Percentiles rank a stretch among this genome's conserved stretches.
These are phyloP conservation scores for Yponomeuta plumbellus DNA, from an alignment of 2,888 invertebrate genomes.

Conservation along the genomic window DNA sequence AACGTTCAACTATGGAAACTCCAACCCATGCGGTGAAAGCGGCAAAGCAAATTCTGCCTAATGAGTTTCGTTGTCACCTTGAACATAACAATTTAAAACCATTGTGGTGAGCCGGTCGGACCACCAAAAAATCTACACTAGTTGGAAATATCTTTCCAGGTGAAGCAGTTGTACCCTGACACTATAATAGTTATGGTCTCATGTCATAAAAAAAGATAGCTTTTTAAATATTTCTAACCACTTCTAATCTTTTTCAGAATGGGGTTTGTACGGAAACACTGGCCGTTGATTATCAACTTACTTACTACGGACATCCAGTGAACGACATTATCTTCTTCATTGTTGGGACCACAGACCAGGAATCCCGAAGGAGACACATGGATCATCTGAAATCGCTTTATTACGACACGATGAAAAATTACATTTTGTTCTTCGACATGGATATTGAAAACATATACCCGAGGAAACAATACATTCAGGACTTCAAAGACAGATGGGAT, in stretches of 20 bases:
- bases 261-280: constrained; percentile 35
- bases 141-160: no score
- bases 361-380: constrained; percentile 40
- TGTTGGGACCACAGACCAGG: constrained; percentile 34
- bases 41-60: no score
- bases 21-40: no score
- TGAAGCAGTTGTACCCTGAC: no score
- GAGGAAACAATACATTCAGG: constrained; percentile 35
- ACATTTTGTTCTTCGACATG: constrained; percentile 37
- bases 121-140: no score
- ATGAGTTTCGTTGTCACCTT: no score
- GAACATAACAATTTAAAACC: no score
- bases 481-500: constrained; percentile 36
- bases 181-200: no score
- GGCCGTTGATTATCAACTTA: constrained; percentile 42
- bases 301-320: constrained; percentile 38
- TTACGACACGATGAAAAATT: constrained; percentile 32
- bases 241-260: constrained; percentile 31
- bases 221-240: not conserved
- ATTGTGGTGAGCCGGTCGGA: no score
- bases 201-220: no score
- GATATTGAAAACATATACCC: constrained; percentile 36
- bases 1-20: not conserved
- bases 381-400: constrained; percentile 39
- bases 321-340: constrained; percentile 43